Percentiles rank a stretch among this genome's conserved stretches.
Evolutionary conservation across 2,888 invertebrate species (phyloP).

Genomic region (Limulus polyphemus): DNA sequence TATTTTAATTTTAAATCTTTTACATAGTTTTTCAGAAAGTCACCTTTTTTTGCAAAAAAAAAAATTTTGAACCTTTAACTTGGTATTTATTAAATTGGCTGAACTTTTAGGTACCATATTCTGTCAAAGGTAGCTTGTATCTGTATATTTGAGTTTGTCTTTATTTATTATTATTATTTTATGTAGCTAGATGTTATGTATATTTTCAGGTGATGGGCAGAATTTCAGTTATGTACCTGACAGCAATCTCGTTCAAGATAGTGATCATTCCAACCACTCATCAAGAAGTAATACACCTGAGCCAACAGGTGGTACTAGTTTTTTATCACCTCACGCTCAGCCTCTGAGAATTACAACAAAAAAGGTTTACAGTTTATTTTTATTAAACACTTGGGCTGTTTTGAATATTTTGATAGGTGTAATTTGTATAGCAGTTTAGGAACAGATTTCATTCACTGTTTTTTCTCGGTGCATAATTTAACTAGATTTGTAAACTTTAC

Average conservation of each 20-base stretch:
- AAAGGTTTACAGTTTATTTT: slow-evolving; percentile 49
- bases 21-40: too few species aligned
- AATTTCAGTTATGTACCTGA: slow-evolving; percentile 29
- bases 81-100: too few species aligned
- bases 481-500: too few species aligned
- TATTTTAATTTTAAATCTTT: too few species aligned
- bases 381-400: slow-evolving; percentile 1
- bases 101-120: too few species aligned
- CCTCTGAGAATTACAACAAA: slow-evolving; percentile 75
- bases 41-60: too few species aligned
- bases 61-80: too few species aligned
- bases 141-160: neutral
- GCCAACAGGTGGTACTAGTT: slow-evolving; percentile 11
- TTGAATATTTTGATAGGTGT: neutral
- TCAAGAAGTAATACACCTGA: slow-evolving; percentile 27
- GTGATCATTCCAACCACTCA: slow-evolving; percentile 30
- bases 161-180: neutral
- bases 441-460: too few species aligned
- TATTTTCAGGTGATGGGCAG: slow-evolving; percentile 4
- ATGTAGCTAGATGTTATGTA: too few species aligned
- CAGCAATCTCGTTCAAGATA: slow-evolving; percentile 28
- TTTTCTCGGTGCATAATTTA: too few species aligned
- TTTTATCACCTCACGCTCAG: slow-evolving; percentile 41
- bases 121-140: slow-evolving; percentile 7
- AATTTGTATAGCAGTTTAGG: too few species aligned